Evolutionary conservation across 2,888 invertebrate species (phyloP).

Genomic region (Piscicola geometra): DNA sequence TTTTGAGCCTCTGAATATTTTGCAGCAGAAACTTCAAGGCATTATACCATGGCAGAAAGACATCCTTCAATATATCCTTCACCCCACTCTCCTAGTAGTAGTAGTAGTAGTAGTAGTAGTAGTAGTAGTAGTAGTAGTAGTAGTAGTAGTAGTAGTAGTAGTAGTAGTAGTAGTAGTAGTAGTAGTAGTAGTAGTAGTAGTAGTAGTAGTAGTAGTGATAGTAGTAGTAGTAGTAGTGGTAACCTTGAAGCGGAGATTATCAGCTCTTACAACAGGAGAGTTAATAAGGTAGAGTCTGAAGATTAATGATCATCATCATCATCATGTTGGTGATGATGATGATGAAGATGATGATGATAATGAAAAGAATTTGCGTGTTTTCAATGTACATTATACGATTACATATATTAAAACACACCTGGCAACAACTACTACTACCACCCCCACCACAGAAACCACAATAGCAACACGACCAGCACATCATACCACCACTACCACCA

Average conservation of each 20-base stretch:
- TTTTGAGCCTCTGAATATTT: constrained; percentile 76
- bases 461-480: too few species aligned
- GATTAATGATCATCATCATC: too few species aligned
- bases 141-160: constrained; percentile 18
- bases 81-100: constrained; percentile 79
- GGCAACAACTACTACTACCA: too few species aligned
- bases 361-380: too few species aligned
- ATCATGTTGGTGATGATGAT: too few species aligned
- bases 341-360: too few species aligned
- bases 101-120: constrained; percentile 17
- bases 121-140: constrained; percentile 15
- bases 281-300: constrained; percentile 80
- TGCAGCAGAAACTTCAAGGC: constrained; percentile 80
- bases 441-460: too few species aligned
- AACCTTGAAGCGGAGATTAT: constrained; percentile 82
- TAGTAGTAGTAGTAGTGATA: constrained; percentile 12
- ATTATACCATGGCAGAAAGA: constrained; percentile 87
- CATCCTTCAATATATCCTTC: constrained; percentile 89
- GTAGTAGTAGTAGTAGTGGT: neutral
- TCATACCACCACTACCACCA: too few species aligned
- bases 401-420: too few species aligned
- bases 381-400: too few species aligned
- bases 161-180: constrained; percentile 15
- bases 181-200: constrained; percentile 11
- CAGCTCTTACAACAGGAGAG: constrained; percentile 94